phyloP scores from a whole-genome alignment of 2,797 vertebrate species.

The Okamejei kenojei region DNA sequence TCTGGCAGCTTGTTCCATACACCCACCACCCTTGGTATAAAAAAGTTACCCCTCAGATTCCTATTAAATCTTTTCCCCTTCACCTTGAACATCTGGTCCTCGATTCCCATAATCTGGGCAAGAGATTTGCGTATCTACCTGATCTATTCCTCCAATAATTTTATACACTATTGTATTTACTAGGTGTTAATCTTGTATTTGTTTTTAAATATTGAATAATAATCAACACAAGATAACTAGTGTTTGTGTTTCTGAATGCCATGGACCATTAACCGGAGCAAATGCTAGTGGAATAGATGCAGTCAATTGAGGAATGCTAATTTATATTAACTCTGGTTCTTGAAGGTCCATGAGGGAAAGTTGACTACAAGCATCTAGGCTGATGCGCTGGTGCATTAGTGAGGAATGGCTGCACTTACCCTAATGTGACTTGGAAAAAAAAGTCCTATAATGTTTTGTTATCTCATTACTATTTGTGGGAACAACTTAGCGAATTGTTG shows the following conservation, averaged over 20 bases:
- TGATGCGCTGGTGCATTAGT: background rate
- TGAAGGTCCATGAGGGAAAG: background rate
- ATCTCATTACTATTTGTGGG: background rate
- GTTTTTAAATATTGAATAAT: background rate
- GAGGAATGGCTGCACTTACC: no score
- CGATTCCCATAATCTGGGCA: no score
- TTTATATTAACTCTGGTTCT: background rate
- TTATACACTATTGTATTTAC: no score
- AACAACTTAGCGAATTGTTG: background rate
- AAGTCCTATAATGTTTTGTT: background rate
- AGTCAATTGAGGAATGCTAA: background rate
- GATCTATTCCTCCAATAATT: no score
- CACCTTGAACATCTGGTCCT: no score
- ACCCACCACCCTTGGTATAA: no score
- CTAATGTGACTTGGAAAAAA: no score
- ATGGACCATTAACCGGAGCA: background rate
- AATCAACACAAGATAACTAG: background rate
- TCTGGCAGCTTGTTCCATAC: no score
- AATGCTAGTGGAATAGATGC: background rate
- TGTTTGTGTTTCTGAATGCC: conserved; percentile 10
- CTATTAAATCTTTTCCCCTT: no score
- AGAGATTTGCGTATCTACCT: no score
- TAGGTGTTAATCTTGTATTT: background rate
- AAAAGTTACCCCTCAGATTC: no score
- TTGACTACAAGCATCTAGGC: background rate